Evolutionary conservation across 2,888 invertebrate genomes (phyloP).

Genomic region (Folsomia candida): DNA sequence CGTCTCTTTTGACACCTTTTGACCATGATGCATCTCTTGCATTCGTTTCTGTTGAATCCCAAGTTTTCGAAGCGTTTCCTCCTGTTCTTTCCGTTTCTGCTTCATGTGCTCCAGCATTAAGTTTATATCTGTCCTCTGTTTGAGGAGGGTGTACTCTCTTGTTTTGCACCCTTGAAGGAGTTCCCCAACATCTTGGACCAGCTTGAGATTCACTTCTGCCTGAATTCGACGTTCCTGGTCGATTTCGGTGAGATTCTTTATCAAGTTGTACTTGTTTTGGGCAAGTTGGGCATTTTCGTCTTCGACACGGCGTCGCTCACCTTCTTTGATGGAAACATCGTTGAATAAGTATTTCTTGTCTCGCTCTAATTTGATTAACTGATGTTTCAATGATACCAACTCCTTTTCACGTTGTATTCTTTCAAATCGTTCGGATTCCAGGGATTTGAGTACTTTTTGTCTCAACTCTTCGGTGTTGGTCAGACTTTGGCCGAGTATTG

Average conservation of each 20-base stretch:
- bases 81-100: conserved; percentile 29
- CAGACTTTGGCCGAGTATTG: conserved; percentile 24
- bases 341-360: conserved; percentile 35
- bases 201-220: conserved; percentile 34
- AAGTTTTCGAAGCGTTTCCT: conserved; percentile 27
- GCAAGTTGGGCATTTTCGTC: conserved; percentile 23
- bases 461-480: conserved; percentile 4
- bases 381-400: conserved; percentile 24
- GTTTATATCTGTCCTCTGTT: conserved; percentile 34
- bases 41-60: conserved; percentile 25
- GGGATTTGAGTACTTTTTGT: conserved; percentile 21
- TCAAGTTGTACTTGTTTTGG: conserved; percentile 30
- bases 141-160: conserved; percentile 34
- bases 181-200: conserved; percentile 37
- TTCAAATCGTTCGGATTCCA: conserved; percentile 28
- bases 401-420: conserved; percentile 34
- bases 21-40: conserved; percentile 6
- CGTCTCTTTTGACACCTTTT: conserved; percentile 16
- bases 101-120: conserved; percentile 39
- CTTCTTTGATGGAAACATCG: conserved; percentile 37
- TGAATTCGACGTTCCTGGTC: conserved; percentile 42
- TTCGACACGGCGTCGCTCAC: conserved; percentile 27
- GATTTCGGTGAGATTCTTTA: conserved; percentile 32
- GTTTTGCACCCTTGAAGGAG: conserved; percentile 35
- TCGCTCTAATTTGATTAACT: conserved; percentile 33